Evolutionary conservation across 1,140 invertebrate genomes (phyloP).

Genomic region (Hylaeus volcanicus): DNA sequence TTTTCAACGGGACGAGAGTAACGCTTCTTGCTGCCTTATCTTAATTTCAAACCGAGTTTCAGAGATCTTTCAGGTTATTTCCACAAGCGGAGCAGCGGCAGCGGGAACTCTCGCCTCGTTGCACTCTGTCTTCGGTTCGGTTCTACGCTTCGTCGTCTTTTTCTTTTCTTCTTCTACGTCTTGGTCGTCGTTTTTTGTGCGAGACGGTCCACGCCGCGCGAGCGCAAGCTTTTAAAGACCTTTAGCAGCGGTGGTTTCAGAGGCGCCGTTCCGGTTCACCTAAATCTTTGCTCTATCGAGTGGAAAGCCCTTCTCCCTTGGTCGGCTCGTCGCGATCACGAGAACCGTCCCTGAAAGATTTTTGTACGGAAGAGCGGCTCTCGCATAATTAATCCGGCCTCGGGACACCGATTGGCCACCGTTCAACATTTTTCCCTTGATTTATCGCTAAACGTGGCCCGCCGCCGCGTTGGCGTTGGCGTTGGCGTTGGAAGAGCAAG

Average conservation of each 20-base stretch:
- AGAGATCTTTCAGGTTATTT: slow-evolving; percentile 4
- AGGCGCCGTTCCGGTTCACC: slow-evolving; percentile 56
- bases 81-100: slow-evolving; percentile 1
- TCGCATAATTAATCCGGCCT: slow-evolving; percentile 17
- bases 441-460: neutral
- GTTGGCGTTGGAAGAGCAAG: neutral
- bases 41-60: slow-evolving; percentile 36
- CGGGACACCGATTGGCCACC: neutral
- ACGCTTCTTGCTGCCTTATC: slow-evolving; percentile 22
- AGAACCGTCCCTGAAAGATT: neutral
- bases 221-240: slow-evolving; percentile 68
- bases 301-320: slow-evolving; percentile 44
- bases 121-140: slow-evolving; percentile 7
- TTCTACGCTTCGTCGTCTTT: neutral
- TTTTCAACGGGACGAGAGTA: slow-evolving; percentile 2
- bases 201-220: slow-evolving; percentile 5
- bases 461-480: too few relatives aligned
- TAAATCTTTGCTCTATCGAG: slow-evolving; percentile 66
- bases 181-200: slow-evolving; percentile 1
- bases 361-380: neutral
- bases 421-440: neutral
- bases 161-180: neutral
- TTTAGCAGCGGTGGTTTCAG: slow-evolving; percentile 46
- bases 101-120: neutral
- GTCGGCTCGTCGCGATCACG: slow-evolving; percentile 8